These are phyloP conservation scores for Chymomyza procnemis DNA, from an alignment of 2,888 invertebrate genomes.

Conservation along the genomic window DNA sequence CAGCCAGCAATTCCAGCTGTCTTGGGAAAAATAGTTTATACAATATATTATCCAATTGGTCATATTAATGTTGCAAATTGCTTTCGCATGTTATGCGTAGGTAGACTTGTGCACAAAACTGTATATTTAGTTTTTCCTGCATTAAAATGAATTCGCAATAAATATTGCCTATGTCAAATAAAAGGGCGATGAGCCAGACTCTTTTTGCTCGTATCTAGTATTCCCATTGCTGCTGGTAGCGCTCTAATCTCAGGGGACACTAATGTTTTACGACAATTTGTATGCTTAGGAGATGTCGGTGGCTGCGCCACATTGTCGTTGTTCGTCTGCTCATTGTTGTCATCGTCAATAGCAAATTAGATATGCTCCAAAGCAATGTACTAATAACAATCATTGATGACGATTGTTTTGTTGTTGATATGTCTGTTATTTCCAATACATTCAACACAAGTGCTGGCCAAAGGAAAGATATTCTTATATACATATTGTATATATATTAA, in stretches of 20 bases:
- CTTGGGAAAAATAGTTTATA: too few species aligned
- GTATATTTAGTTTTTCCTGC: constrained; percentile 46
- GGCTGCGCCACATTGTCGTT: constrained; percentile 18
- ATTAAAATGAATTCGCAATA: constrained; percentile 73
- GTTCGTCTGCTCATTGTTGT: constrained; percentile 11
- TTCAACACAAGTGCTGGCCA: constrained; percentile 24
- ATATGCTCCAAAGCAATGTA: constrained; percentile 64
- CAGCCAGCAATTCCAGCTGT: too few species aligned
- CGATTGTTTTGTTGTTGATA: constrained; percentile 57
- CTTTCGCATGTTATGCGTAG: too few species aligned
- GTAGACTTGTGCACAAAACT: neutral
- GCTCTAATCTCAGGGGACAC: constrained; percentile 67
- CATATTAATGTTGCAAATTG: too few species aligned
- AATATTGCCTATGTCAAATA: constrained; percentile 72
- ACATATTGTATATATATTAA: too few species aligned
- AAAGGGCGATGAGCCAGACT: constrained; percentile 69
- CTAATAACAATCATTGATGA: constrained; percentile 65
- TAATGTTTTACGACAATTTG: constrained; percentile 70
- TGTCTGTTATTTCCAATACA: constrained; percentile 64
- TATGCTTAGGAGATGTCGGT: constrained; percentile 17
- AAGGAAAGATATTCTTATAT: neutral
- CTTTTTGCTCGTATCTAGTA: constrained; percentile 23
- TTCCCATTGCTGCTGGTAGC: neutral
- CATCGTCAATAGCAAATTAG: constrained; percentile 66
- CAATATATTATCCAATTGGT: too few species aligned